Evolutionary conservation across 2,888 invertebrate species (phyloP).

Genomic region (Melitaea athalia): DNA sequence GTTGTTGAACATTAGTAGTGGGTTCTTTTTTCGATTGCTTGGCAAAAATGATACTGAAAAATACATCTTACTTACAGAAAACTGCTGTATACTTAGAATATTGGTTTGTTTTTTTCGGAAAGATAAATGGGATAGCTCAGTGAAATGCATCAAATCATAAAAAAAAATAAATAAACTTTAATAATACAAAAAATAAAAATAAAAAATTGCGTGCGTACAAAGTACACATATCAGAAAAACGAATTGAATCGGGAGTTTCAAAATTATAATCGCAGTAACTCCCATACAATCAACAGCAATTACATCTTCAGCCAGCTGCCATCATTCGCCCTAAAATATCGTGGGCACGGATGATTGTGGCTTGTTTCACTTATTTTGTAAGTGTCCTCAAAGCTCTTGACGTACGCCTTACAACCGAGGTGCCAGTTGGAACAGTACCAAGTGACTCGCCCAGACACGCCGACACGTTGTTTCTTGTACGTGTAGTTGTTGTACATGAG

Average conservation of each 20-base stretch:
- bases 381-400: constrained; percentile 26
- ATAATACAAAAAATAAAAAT: too few relatives aligned
- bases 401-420: constrained; percentile 37
- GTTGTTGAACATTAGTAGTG: constrained; percentile 38
- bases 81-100: too few relatives aligned
- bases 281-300: background rate
- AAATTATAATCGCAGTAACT: too few relatives aligned
- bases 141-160: too few relatives aligned
- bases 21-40: constrained; percentile 31
- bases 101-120: too few relatives aligned
- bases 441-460: constrained; percentile 30
- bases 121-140: too few relatives aligned
- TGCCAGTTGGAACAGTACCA: constrained; percentile 43
- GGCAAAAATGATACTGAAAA: constrained; percentile 37
- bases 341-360: constrained; percentile 51
- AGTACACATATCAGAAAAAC: too few relatives aligned
- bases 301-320: constrained; percentile 45
- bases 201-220: too few relatives aligned
- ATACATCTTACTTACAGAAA: background rate
- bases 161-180: too few relatives aligned
- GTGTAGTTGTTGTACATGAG: constrained; percentile 41
- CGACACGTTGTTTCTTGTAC: constrained; percentile 33
- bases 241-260: too few relatives aligned
- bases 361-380: constrained; percentile 21
- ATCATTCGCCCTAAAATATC: constrained; percentile 37